phyloP scores from a whole-genome alignment of 1,140 invertebrate species.

The Drosophila melanica region DNA sequence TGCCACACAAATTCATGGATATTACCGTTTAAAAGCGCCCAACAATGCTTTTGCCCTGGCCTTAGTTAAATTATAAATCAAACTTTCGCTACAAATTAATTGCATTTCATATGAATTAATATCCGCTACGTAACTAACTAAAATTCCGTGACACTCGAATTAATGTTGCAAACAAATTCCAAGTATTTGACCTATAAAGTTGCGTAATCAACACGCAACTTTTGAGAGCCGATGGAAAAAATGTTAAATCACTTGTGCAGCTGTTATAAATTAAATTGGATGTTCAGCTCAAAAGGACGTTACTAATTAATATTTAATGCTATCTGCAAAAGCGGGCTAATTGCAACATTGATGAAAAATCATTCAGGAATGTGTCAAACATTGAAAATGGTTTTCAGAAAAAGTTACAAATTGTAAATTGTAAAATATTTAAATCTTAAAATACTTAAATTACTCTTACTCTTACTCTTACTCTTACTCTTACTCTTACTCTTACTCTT shows the following conservation, averaged over 20 bases:
- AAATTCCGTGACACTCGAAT: conserved; percentile 36
- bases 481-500: too few relatives aligned
- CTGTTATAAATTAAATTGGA: conserved; percentile 43
- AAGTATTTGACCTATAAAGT: not conserved
- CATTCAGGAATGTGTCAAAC: too few relatives aligned
- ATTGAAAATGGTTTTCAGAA: too few relatives aligned
- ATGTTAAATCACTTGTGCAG: conserved; percentile 36
- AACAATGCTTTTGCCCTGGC: conserved; percentile 4
- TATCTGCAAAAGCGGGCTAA: conserved; percentile 1
- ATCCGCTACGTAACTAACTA: conserved; percentile 33
- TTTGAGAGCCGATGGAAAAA: conserved; percentile 10
- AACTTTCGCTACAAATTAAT: conserved; percentile 50
- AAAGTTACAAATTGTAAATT: too few relatives aligned
- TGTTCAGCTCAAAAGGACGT: conserved; percentile 13
- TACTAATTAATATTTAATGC: conserved; percentile 39
- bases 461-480: too few relatives aligned
- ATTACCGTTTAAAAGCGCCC: conserved; percentile 24
- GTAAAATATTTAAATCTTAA: too few relatives aligned
- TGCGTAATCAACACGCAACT: conserved; percentile 8
- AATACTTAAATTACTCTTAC: too few relatives aligned
- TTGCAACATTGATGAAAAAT: conserved; percentile 14
- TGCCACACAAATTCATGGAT: not conserved
- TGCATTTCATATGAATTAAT: conserved; percentile 39
- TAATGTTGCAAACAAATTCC: conserved; percentile 21
- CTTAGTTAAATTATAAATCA: conserved; percentile 45